phyloP scores from a whole-genome alignment of 2,113 vertebrate species.

The Willisornis vidua region DNA sequence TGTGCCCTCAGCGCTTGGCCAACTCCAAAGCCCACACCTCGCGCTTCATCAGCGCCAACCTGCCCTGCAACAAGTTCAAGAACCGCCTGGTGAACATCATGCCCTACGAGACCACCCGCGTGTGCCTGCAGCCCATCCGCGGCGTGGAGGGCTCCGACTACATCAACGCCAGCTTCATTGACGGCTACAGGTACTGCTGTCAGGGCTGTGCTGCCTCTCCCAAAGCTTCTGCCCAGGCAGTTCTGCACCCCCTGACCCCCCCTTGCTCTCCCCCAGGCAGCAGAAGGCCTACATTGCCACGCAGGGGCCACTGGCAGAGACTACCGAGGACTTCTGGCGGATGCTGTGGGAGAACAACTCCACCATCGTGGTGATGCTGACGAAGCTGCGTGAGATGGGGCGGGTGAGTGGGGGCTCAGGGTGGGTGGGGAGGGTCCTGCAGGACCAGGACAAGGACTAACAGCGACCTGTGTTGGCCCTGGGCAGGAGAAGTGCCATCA shows the following conservation, averaged over 20 bases:
- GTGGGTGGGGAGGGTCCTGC: too few species aligned
- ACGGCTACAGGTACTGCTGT: slow-evolving; percentile 88
- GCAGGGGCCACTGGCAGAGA: slow-evolving; percentile 94
- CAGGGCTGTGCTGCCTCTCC: neutral
- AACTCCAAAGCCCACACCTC: slow-evolving; percentile 99
- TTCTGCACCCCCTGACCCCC: neutral
- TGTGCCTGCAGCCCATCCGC: slow-evolving; percentile 96
- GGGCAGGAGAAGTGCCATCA: slow-evolving; percentile 95
- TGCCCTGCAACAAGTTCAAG: slow-evolving; percentile 99
- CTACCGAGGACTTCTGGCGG: slow-evolving; percentile 98
- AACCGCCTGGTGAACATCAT: slow-evolving; percentile 98
- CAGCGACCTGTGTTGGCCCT: rapidly evolving
- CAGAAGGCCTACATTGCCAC: slow-evolving; percentile 98
- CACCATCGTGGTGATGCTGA: slow-evolving; percentile 97
- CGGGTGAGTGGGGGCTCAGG: slow-evolving; percentile 72
- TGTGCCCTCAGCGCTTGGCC: slow-evolving; percentile 86
- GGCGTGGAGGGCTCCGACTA: slow-evolving; percentile 97
- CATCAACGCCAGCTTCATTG: slow-evolving; percentile 96
- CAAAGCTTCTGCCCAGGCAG: neutral
- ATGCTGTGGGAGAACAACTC: slow-evolving; percentile 99
- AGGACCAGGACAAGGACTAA: neutral
- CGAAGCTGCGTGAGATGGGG: slow-evolving; percentile 96
- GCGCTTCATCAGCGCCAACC: slow-evolving; percentile 97
- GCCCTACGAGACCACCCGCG: slow-evolving; percentile 95
- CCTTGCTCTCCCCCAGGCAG: slow-evolving; percentile 75